Evolutionary conservation across 1,140 invertebrate genomes (phyloP).

Genomic region (Drosophila subobscura): DNA sequence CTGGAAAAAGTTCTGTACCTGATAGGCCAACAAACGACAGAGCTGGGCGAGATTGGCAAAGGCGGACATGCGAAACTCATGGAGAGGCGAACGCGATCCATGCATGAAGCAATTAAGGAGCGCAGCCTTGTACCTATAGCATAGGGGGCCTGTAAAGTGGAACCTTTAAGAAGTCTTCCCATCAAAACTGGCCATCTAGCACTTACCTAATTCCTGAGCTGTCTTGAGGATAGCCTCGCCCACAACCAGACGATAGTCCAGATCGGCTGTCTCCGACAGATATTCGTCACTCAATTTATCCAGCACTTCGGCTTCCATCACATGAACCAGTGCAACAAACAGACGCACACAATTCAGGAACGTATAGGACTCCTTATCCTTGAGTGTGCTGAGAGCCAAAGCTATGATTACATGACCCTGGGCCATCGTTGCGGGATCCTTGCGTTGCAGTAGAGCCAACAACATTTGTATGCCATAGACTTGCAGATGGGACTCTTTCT

Average conservation of each 20-base stretch:
- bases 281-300: conserved; percentile 76
- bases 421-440: conserved; percentile 52
- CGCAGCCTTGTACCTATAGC: conserved; percentile 87
- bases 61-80: conserved; percentile 89
- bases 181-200: not conserved
- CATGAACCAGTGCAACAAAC: conserved; percentile 64
- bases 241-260: conserved; percentile 87
- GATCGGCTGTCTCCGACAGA: conserved; percentile 51
- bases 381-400: conserved; percentile 64
- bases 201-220: conserved; percentile 87
- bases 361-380: conserved; percentile 74
- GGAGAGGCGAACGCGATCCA: conserved; percentile 87
- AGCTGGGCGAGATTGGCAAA: conserved; percentile 92
- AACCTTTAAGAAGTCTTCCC: not conserved
- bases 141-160: conserved; percentile 86
- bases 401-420: conserved; percentile 73
- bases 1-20: conserved; percentile 87
- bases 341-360: conserved; percentile 79
- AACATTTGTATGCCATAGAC: conserved; percentile 76
- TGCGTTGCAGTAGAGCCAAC: conserved; percentile 55
- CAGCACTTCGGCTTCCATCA: conserved; percentile 75
- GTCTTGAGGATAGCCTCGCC: conserved; percentile 91
- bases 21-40: conserved; percentile 89
- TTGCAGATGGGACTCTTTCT: conserved; percentile 66
- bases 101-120: conserved; percentile 89